Evolutionary conservation across 2,797 vertebrate species (phyloP).

Genomic region (Perodicticus potto): DNA sequence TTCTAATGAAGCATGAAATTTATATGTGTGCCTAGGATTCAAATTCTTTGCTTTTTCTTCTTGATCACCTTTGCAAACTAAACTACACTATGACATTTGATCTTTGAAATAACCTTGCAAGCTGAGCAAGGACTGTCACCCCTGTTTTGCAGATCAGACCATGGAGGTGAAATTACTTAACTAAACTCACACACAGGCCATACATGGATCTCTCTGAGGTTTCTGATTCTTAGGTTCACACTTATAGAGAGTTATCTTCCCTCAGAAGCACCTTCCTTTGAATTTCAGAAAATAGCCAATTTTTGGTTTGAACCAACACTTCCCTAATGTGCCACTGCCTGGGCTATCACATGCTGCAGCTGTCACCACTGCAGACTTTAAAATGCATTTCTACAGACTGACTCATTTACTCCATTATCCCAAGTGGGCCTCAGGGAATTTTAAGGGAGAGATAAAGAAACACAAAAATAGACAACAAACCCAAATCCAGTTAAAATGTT

Average conservation of each 20-base stretch:
- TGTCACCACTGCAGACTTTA: neutral
- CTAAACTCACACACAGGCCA: neutral
- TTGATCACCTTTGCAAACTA: neutral
- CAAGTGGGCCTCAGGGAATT: slow-evolving; percentile 38
- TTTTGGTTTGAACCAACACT: slow-evolving; percentile 9
- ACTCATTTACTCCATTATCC: slow-evolving; percentile 64
- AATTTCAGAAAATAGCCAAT: slow-evolving; percentile 49
- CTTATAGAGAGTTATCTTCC: neutral
- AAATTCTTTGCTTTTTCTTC: slow-evolving; percentile 8
- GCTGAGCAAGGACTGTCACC: neutral
- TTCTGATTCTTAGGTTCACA: neutral
- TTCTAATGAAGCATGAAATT: neutral
- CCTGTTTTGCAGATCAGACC: neutral
- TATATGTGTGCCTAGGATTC: neutral
- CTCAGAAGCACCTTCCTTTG: neutral
- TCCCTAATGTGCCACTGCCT: slow-evolving; percentile 1
- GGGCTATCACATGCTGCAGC: neutral
- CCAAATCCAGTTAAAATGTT: slow-evolving; percentile 50
- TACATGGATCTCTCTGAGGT: too few species aligned
- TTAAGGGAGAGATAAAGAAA: slow-evolving; percentile 60
- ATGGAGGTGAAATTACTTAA: neutral
- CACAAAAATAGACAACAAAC: slow-evolving; percentile 63
- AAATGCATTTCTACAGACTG: slow-evolving; percentile 54
- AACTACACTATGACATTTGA: neutral
- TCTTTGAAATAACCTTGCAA: neutral